These are phyloP conservation scores for Diachrysia chrysitis DNA, from an alignment of 2,888 invertebrate genomes.

Conservation along the genomic window DNA sequence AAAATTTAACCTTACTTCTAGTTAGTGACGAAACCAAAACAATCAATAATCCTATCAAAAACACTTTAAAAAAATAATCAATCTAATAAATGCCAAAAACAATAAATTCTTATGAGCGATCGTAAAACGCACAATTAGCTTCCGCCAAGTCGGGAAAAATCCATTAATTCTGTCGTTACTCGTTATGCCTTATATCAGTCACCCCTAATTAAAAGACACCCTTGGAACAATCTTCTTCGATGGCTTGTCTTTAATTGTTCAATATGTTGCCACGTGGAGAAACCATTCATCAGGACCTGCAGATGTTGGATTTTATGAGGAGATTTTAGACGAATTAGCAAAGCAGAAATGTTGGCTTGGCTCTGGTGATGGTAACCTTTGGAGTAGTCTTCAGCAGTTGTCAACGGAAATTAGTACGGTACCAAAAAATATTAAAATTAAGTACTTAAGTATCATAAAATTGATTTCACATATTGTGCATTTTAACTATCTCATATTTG, in stretches of 20 bases:
- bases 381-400: too few species aligned
- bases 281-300: not conserved
- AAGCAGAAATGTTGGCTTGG: too few species aligned
- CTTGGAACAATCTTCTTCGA: conserved; percentile 27
- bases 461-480: too few species aligned
- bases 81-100: conserved; percentile 52
- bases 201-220: conserved; percentile 67
- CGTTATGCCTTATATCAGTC: conserved; percentile 70
- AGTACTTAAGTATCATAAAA: too few species aligned
- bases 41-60: conserved; percentile 1
- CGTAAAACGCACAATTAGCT: conserved; percentile 67
- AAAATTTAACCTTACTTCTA: not conserved
- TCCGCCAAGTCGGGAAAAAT: conserved; percentile 61
- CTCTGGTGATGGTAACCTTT: too few species aligned
- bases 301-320: not conserved
- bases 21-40: too few species aligned
- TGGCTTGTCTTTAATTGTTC: conserved; percentile 19
- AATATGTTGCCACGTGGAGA: not conserved
- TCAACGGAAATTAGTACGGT: too few species aligned
- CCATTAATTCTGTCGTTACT: conserved; percentile 66
- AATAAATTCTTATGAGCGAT: conserved; percentile 58
- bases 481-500: too few species aligned
- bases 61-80: conserved; percentile 46
- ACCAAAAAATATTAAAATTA: too few species aligned
- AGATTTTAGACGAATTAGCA: not conserved